These are phyloP conservation scores for Gambusia yucatana DNA, from an alignment of 2,797 vertebrate genomes.

Conservation along the genomic window DNA sequence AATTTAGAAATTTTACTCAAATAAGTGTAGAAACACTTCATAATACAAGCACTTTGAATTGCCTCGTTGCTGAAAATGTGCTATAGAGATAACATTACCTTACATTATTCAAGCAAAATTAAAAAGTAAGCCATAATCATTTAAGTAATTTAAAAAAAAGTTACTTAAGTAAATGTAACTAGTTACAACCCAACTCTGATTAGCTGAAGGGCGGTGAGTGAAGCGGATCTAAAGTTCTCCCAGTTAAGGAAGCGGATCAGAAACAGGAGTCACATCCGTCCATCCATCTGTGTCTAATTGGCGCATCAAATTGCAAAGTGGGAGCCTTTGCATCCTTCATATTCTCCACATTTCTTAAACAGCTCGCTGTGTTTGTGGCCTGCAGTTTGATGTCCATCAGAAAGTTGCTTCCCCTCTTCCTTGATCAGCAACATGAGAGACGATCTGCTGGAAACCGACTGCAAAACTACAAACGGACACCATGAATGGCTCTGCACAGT, in stretches of 20 bases:
- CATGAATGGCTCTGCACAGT: conserved; percentile 30
- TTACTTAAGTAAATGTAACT: too few relatives aligned
- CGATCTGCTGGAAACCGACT: conserved; percentile 38
- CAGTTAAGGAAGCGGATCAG: conserved; percentile 70
- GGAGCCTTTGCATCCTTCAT: conserved; percentile 30
- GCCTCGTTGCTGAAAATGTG: too few relatives aligned
- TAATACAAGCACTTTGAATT: too few relatives aligned
- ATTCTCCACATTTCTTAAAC: conserved; percentile 37
- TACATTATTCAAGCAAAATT: too few relatives aligned
- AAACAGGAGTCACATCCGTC: conserved; percentile 55
- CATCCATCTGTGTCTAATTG: conserved; percentile 72
- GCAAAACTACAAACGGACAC: conserved; percentile 41
- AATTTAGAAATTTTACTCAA: too few relatives aligned
- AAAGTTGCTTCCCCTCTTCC: conserved; percentile 44
- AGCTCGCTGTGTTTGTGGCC: conserved; percentile 42
- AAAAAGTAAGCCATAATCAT: too few relatives aligned
- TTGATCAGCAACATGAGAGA: conserved; percentile 41
- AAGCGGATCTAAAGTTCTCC: conserved; percentile 44
- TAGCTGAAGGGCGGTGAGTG: conserved; percentile 63
- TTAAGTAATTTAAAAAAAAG: too few relatives aligned
- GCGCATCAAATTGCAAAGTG: conserved; percentile 70
- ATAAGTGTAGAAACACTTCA: too few relatives aligned
- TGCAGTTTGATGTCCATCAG: conserved; percentile 47
- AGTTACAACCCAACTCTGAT: too few relatives aligned
- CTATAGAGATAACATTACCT: too few relatives aligned